Evolutionary conservation across 2,797 vertebrate species (phyloP).

Genomic region (Gadopsis bispinosus): DNA sequence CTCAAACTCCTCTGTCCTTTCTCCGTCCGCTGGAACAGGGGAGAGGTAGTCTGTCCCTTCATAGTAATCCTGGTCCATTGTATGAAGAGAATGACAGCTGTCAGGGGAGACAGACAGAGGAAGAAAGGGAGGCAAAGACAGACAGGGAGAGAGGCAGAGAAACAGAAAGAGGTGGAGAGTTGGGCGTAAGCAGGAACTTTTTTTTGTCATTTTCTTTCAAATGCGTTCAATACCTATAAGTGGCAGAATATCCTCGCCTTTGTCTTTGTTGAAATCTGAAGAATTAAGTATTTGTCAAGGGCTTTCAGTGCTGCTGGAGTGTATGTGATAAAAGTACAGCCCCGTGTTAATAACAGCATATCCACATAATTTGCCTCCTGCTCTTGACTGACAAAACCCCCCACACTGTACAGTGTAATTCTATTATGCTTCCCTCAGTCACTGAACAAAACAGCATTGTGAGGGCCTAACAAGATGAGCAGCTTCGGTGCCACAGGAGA

Average conservation of each 20-base stretch:
- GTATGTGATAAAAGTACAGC: slow-evolving; percentile 69
- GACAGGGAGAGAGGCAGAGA: slow-evolving; percentile 14
- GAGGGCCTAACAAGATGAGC: slow-evolving; percentile 48
- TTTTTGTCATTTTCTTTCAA: slow-evolving; percentile 40
- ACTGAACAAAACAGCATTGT: slow-evolving; percentile 74
- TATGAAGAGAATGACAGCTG: slow-evolving; percentile 97
- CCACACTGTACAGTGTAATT: slow-evolving; percentile 67
- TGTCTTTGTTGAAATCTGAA: slow-evolving; percentile 64
- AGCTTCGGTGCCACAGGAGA: slow-evolving; percentile 66
- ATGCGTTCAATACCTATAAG: slow-evolving; percentile 53
- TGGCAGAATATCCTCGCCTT: slow-evolving; percentile 69
- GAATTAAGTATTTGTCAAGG: slow-evolving; percentile 78
- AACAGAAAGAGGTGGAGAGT: slow-evolving; percentile 45
- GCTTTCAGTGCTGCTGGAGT: slow-evolving; percentile 68
- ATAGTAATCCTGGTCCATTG: slow-evolving; percentile 93
- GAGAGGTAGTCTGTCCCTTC: slow-evolving; percentile 94
- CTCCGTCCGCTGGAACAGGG: slow-evolving; percentile 89
- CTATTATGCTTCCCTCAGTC: slow-evolving; percentile 72
- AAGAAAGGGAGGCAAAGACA: slow-evolving; percentile 17
- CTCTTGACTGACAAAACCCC: slow-evolving; percentile 71
- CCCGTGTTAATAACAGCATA: slow-evolving; percentile 77
- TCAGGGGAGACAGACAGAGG: slow-evolving; percentile 46
- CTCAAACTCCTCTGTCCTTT: slow-evolving; percentile 95
- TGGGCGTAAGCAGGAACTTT: slow-evolving; percentile 43
- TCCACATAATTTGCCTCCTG: slow-evolving; percentile 71